Evolutionary conservation across 2,113 vertebrate genomes (phyloP).

Genomic region (Psittacus erithacus): DNA sequence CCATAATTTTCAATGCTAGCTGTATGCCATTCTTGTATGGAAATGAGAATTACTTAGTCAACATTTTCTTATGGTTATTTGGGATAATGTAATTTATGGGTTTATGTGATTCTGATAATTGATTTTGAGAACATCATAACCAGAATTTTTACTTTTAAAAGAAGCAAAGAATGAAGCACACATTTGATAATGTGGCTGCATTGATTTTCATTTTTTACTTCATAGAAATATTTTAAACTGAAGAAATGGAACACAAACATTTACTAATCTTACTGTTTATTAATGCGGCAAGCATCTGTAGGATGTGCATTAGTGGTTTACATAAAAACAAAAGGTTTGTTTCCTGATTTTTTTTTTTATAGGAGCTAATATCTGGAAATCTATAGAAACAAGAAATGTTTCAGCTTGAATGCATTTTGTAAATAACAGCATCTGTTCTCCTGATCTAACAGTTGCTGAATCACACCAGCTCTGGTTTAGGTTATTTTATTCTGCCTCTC

Average conservation of each 20-base stretch:
- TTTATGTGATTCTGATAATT: neutral
- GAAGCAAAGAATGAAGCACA: neutral
- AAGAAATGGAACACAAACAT: neutral
- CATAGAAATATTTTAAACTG: neutral
- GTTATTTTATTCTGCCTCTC: neutral
- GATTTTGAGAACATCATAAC: neutral
- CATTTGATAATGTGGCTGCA: neutral
- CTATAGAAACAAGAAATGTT: neutral
- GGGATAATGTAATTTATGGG: neutral
- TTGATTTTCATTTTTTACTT: neutral
- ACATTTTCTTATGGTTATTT: neutral
- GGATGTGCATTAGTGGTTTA: neutral
- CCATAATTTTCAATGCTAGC: neutral
- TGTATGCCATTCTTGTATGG: neutral
- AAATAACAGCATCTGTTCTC: conserved; percentile 24
- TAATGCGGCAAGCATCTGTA: neutral
- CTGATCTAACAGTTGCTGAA: neutral
- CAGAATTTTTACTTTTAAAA: neutral
- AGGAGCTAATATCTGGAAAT: neutral
- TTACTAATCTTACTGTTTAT: neutral
- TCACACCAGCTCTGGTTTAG: neutral
- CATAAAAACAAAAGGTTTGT: neutral
- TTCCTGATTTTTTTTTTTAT: neutral
- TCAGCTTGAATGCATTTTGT: neutral
- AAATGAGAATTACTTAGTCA: neutral